Base-by-base conservation (phyloP, 2,888 invertebrate species). In the Drosophila suboccidentalis region DNA sequence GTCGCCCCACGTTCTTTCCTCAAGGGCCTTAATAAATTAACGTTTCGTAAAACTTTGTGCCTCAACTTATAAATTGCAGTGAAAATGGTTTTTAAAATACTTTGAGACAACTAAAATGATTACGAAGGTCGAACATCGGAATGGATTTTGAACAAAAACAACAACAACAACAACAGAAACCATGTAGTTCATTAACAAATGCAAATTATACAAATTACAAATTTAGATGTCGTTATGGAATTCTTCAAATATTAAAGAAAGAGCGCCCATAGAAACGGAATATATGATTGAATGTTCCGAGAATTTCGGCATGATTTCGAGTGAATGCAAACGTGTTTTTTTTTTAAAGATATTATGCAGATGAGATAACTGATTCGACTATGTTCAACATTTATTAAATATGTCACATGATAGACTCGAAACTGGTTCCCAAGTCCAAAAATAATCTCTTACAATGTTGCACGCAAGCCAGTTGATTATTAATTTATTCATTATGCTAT, bases 11-110 rank as follows among this genome's bases (percentile, higher is more conserved):
- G 22, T 61, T 32, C 22, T 22, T 3, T 38, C 19, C 6, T 19
- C 39, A 57, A 44, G 43, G 46, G 50, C 53, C 41, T 43, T 11
- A 66, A 43, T 29, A 65, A 41, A 66, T 60, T 34, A 17, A 39
- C 8, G 44, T 82, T 88, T 75, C 83, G 70, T 75, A 66, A 88
- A 88, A 68, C 47, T 65, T 61, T 80, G 80, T 82, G 82, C 46
- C 46, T 22, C 36, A 71, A 81, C 57, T 84, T 38, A 53, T 34
- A 62, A 60, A 76, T 41, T 46, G 53, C 51, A 60, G 75, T 66
- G 84, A 72, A 82, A 88, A 86, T 72, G 77, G 71, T 77, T 51
- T 36, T 51, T 4, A 49, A 49, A 43, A 67, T 41, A 36, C 49
- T 62, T 53, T 55, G 10, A 41, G 19, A 49, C 38, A 51, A 41